These are phyloP conservation scores for Taphrorychus bicolor DNA, from an alignment of 2,888 invertebrate species.

Conservation along the genomic window DNA sequence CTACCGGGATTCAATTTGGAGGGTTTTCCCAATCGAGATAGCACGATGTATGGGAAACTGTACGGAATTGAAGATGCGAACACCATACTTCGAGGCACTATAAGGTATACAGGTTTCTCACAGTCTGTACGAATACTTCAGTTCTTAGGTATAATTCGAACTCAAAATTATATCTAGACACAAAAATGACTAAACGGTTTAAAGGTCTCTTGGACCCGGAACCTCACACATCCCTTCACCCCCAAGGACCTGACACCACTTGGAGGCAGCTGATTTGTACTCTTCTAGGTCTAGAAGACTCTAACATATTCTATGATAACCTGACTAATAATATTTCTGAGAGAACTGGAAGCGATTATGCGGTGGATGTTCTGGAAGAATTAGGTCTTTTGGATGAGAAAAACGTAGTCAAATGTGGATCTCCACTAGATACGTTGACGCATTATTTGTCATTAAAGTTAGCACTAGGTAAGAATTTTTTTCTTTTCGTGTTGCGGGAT, in stretches of 20 bases:
- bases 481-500: background rate
- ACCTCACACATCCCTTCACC: constrained; percentile 89
- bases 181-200: background rate
- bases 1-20: constrained; percentile 96
- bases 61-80: constrained; percentile 86
- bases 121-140: constrained; percentile 89
- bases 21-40: constrained; percentile 97
- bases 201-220: constrained; percentile 87
- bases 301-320: constrained; percentile 92
- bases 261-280: constrained; percentile 91
- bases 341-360: constrained; percentile 73
- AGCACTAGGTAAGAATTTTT: constrained; percentile 75
- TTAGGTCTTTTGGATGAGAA: constrained; percentile 88
- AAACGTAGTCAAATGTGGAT: constrained; percentile 79
- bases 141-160: constrained; percentile 54
- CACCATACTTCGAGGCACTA: constrained; percentile 92
- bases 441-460: constrained; percentile 85
- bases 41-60: constrained; percentile 83
- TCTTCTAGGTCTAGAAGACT: constrained; percentile 81
- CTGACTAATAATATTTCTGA: constrained; percentile 84
- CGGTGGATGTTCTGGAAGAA: constrained; percentile 80
- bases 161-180: background rate
- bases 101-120: constrained; percentile 89
- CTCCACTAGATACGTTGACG: constrained; percentile 93
- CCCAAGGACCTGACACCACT: constrained; percentile 93